Base-by-base conservation (phyloP, 35 echinoderm and acorn worm species). In the Nesometra sesokonis region DNA sequence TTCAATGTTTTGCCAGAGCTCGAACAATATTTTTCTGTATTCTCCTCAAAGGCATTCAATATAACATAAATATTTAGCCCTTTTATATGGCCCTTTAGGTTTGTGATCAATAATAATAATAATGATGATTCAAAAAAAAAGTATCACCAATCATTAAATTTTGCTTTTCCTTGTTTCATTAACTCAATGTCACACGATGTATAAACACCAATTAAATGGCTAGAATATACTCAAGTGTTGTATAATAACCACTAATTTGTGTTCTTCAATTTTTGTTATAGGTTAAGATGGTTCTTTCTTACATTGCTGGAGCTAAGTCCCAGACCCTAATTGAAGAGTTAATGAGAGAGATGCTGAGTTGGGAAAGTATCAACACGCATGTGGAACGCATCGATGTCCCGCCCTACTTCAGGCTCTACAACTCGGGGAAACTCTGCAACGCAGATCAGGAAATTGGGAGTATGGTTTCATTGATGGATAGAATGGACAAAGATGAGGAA, bases 341-440 rank as follows among this genome's bases (percentile, higher is more conserved):
- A 43, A 92, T 99, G 96, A 91, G 89, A 34, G 96, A 99, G 84
- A 90, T 99, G 82, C 85, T 94, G 9, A 94, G 90, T 15, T 89
- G 89, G 36, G 96, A 99, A 0, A 33, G 87, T 11, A 93, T 99
- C 85, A 91, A 94, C 52, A 90, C 93, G 52, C 91, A 87, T 76
- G 90, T 99, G 38, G 96, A 99, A 76, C 84, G 92, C 13, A 80
- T 77, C 0, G 93, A 94, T 23, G 96, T 94, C 29, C 89, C 93
- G 15, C 96, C 96, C 2, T 99, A 88, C 83, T 99, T 94, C 88
- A 91, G 85, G 82, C 88, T 94, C 30, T 94, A 82, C 80, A 79
- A 88, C 77, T 88, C 90, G 32, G 86, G 46, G 30, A 90, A 93
- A 36, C 85, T 86, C 36, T 35, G 79, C 8, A 82, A 85, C 17